Conservation (phyloP, 64 coral and sea anemone species). For the Stichodactyla mertensii region DNA sequence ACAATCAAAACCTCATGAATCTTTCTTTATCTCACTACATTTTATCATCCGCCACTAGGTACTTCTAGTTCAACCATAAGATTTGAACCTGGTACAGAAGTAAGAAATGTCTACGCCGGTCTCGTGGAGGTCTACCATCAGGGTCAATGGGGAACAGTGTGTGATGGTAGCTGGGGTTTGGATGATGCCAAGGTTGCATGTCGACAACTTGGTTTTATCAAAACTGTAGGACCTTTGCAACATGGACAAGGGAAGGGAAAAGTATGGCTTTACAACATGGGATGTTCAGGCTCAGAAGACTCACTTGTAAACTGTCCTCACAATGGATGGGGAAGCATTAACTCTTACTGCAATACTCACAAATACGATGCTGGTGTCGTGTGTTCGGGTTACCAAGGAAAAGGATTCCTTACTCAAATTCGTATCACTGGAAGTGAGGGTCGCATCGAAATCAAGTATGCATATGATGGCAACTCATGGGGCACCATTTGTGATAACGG, state of each 20-base stretch:
- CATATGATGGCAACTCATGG: too few species aligned
- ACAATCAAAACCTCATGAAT: not conserved
- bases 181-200: not conserved
- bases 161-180: not conserved
- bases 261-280: not conserved
- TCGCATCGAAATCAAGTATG: too few species aligned
- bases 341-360: too few species aligned
- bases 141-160: slow-evolving; percentile 15
- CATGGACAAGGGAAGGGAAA: not conserved
- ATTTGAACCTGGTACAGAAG: not conserved
- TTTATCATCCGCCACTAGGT: not conserved
- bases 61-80: not conserved
- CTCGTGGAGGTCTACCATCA: not conserved
- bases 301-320: not conserved
- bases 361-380: too few species aligned
- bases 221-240: not conserved
- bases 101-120: not conserved
- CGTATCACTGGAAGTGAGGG: too few species aligned
- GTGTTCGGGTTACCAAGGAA: too few species aligned
- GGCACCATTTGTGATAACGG: too few species aligned
- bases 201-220: not conserved
- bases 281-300: not conserved
- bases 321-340: too few species aligned
- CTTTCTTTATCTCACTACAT: not conserved
- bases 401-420: too few species aligned